Base-by-base conservation (phyloP, 2,113 vertebrate genomes). In the Pituophis catenifer region DNA sequence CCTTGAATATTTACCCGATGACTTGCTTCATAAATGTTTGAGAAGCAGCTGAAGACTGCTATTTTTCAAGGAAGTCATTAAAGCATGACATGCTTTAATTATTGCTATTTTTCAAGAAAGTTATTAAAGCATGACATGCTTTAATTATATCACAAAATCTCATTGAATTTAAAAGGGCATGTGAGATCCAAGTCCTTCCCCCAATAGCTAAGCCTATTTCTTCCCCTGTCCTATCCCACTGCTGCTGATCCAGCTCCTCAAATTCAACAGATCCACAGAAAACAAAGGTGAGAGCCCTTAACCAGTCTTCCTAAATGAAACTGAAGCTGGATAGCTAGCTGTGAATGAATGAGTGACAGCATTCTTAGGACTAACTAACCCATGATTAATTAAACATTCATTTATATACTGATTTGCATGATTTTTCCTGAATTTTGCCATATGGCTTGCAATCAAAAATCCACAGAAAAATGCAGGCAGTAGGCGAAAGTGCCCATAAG, bases 21-120 rank as follows among this genome's bases (percentile, higher is more conserved):
- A 92, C 26, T 92, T 94, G 8, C 85, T 95, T 94, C 55, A 23
- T 95, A 62, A 94, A 55, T 94, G 95, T 96, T 95, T 94, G 93
- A 95, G 93, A 89, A 96, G 86, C 50, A 92, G 81, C 38, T 94
- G 91, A 88, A 75, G 50, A 95, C 21, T 93, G 65, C 90, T 93
- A 89, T 95, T 75, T 90, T 94, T 95, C 86, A 95, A 44, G 86
- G 90, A 93, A 91, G 87, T 96, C 93, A 89, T 95, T 92, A 95
- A 90, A 94, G 93, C 88, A 93, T 95, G 96, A 95, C 95, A 97
- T 97, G 94, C 91, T 96, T 95, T 94, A 95, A 95, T 97, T 94
- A 87, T 26, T 93, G 65, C 90, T 93, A 89, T 95, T 70, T 90
- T 95, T 95, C 86, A 95, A 70, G 86, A 91, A 93, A 90, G 86